Evolutionary conservation across 1,140 invertebrate genomes (phyloP), one percentile per base, ranked within the genome.

Genomic region (Caenorhabditis brenneri): DNA sequence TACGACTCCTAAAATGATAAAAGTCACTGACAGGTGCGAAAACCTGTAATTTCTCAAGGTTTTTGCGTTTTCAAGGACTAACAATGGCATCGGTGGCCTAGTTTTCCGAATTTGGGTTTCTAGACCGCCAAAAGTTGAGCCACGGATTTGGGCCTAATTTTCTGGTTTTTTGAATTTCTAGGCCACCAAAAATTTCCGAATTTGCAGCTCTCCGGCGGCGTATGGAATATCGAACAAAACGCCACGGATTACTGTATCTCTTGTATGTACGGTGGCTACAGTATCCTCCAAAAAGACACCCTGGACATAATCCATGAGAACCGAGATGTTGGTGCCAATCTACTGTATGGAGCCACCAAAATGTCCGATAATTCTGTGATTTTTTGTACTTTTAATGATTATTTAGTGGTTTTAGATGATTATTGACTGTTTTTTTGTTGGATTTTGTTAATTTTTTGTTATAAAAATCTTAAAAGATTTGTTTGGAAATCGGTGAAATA

Each of bases 361-460:
- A 74, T 74, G 36, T 24, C 33, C 36, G 9, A 22, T 6, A 74
- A 74, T 42, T 74, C 65, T 7, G 36, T 42, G 4, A 16, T 74
- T 42, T 74, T 74, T 19, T 74, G 65, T 74, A 74, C 65, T 42
- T 74, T 74, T 42, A 74, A 74, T 42, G 65, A 74, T 42, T 74
- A 74, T 74, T 42, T 42, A n/a, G 65, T 42, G 12, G 65, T 74
- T 74, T 42, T 74, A n/a, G 65, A 74, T 36, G 65, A 74, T 1
- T 65, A 19, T 65, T 65, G 19, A n/a, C 3, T 0, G 3, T 27
- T 33, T 65, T 36, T 36, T 65, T 19, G 55, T 58, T 58, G 19
- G 22, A 10, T 27, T 27, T 55, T 55, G 16, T 55, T 16, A 55
- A n/a, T 51, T 51, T 51, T n/a, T n/a, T n/a, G n/a, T n/a, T n/a